phyloP scores from a whole-genome alignment of 2,113 vertebrate species.

The Oreochromis tanganicae region DNA sequence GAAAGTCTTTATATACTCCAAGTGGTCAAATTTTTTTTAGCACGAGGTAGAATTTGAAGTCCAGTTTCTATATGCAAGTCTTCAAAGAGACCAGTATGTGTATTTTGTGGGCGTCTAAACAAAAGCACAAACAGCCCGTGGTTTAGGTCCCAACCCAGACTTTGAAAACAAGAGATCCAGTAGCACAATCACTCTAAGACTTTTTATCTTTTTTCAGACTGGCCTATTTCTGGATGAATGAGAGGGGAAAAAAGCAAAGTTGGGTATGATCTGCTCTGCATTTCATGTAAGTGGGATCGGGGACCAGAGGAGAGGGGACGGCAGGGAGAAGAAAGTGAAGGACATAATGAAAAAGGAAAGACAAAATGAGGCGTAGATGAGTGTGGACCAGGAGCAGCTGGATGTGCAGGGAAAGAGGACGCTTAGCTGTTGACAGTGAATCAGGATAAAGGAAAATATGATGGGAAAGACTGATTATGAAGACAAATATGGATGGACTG shows the following conservation, averaged over 20 bases:
- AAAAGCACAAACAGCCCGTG: neutral
- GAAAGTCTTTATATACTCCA: neutral
- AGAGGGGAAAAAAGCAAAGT: neutral
- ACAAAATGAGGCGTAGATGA: neutral
- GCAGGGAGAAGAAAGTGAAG: neutral
- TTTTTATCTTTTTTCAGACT: conserved; percentile 1
- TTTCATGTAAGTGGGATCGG: conserved; percentile 31
- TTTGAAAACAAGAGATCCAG: neutral
- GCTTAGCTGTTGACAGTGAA: neutral
- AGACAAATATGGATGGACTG: neutral
- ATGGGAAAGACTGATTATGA: neutral
- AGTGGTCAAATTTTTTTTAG: neutral
- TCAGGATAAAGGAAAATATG: neutral
- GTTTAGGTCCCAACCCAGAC: neutral
- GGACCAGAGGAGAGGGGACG: neutral
- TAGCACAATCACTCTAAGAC: conserved; percentile 7
- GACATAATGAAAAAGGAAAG: neutral
- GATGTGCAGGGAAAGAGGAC: neutral
- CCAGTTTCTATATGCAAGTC: neutral
- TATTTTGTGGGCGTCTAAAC: neutral
- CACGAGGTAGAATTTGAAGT: neutral
- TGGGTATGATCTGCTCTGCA: conserved; percentile 8
- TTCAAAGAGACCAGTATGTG: neutral
- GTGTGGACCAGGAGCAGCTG: neutral
- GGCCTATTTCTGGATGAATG: conserved; percentile 6